Percentiles rank a stretch among this genome's conserved stretches.
phyloP scores from a whole-genome alignment of 1,140 invertebrate genomes.

The Medauroidea extradentata region DNA sequence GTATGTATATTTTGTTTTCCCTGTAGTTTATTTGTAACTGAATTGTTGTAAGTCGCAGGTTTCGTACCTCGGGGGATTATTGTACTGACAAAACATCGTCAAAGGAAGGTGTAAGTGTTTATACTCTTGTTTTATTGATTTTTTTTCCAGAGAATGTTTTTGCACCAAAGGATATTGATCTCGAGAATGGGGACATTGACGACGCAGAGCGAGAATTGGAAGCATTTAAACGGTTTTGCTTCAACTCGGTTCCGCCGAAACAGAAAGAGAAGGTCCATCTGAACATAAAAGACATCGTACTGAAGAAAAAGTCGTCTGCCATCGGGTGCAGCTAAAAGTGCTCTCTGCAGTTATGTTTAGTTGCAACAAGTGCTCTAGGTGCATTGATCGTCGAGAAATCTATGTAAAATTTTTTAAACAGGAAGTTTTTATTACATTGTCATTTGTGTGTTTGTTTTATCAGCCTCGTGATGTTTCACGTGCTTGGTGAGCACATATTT shows the following conservation, averaged over 20 bases:
- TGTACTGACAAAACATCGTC: too few species aligned
- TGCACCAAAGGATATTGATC: slow-evolving; percentile 67
- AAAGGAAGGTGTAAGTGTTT: too few species aligned
- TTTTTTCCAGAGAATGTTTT: slow-evolving; percentile 69
- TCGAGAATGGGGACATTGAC: slow-evolving; percentile 69
- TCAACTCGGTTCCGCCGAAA: slow-evolving; percentile 62
- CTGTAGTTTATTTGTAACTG: too few species aligned
- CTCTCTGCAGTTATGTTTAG: not conserved
- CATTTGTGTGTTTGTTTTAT: not conserved
- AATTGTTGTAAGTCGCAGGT: too few species aligned
- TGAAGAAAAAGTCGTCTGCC: slow-evolving; percentile 54
- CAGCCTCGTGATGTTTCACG: not conserved
- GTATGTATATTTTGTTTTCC: too few species aligned
- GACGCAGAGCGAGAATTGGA: slow-evolving; percentile 70
- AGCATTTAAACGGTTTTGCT: slow-evolving; percentile 74
- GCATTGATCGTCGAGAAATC: not conserved
- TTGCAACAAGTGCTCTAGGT: not conserved
- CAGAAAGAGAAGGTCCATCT: slow-evolving; percentile 67
- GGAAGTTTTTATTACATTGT: not conserved
- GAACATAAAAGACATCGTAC: slow-evolving; percentile 66
- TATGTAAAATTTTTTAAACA: not conserved
- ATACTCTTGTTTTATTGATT: slow-evolving; percentile 5
- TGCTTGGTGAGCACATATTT: not conserved
- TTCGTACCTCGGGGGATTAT: too few species aligned
- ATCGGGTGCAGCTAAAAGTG: slow-evolving; percentile 28